Evolutionary conservation across 2,888 invertebrate genomes (phyloP), one percentile per base, ranked within the genome.

Genomic region (Auanema sp.): DNA sequence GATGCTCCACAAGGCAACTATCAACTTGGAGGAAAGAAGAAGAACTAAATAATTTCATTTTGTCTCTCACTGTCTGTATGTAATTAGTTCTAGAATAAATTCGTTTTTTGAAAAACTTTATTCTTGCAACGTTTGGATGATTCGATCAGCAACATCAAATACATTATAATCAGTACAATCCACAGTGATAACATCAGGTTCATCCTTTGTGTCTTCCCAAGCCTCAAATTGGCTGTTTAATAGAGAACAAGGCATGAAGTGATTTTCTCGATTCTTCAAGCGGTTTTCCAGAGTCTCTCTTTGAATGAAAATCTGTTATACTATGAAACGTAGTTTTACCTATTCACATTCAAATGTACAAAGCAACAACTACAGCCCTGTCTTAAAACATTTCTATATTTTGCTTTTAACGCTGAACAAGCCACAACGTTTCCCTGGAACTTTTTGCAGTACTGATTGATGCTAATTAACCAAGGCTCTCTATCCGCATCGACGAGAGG

Each of bases 321-420:
- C 33, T 33, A 5, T 33, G n/a, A n/a, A n/a, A 33, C 33, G 1
- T 10, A 64, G 57, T 0, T 21, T 33, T 18, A 71, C 55, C 55
- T 55, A 21, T 16, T 12, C 8, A 55, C 41, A 8, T 55, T 42
- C 40, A 55, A 41, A 40, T 16, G 24, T 2, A 23, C 8, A 14
- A 23, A 16, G 4, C 2, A 23, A 23, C 23, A 23, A 6, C 21
- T 41, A 16, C 11, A 25, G 8, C 52, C 47, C 21, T 6, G 23
- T 16, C 24, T 52, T 33, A 61, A 40, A 4, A 49, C 18, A 40
- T 78, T 60, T 60, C 85, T 76, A 68, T 85, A 85, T 11, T 49
- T 44, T 52, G 71, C 71, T 72, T 84, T 84, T 47, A 85, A 71
- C 1, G 84, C 84, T 14, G 84, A 85, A 64, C 85, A 85, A 1